Conservation (phyloP, 2,797 vertebrate genomes). For the Buceros bicornis region DNA sequence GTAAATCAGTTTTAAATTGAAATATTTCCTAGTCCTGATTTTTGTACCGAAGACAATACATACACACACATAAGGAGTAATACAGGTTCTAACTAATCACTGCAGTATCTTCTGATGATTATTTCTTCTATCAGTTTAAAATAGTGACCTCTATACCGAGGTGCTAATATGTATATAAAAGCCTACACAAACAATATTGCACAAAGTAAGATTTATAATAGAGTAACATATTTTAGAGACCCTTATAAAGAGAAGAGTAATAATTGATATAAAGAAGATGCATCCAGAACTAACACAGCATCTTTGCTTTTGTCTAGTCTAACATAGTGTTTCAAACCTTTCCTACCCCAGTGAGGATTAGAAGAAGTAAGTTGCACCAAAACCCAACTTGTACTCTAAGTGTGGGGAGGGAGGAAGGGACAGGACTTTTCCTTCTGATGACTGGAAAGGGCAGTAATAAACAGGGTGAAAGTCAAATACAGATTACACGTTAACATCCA, state of each 20-base stretch:
- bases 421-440: slow-evolving; percentile 71
- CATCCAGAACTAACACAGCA: slow-evolving; percentile 81
- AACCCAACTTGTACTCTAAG: slow-evolving; percentile 79
- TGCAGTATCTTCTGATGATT: slow-evolving; percentile 84
- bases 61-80: slow-evolving; percentile 85
- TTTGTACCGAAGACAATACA: slow-evolving; percentile 83
- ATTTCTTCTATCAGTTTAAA: slow-evolving; percentile 83
- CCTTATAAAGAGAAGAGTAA: slow-evolving; percentile 82
- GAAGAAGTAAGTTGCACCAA: slow-evolving; percentile 79
- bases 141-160: slow-evolving; percentile 83
- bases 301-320: slow-evolving; percentile 80
- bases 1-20: slow-evolving; percentile 83
- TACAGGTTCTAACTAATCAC: slow-evolving; percentile 86
- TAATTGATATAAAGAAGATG: slow-evolving; percentile 83
- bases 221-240: slow-evolving; percentile 85
- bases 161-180: slow-evolving; percentile 85
- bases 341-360: slow-evolving; percentile 74
- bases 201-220: slow-evolving; percentile 87
- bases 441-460: slow-evolving; percentile 67
- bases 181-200: slow-evolving; percentile 88
- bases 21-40: slow-evolving; percentile 84
- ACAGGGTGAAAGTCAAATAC: slow-evolving; percentile 73
- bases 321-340: slow-evolving; percentile 81
- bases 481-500: slow-evolving; percentile 72
- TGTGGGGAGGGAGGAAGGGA: slow-evolving; percentile 29